Base-by-base conservation (phyloP, 2,888 invertebrate species). In the Erannis defoliaria region DNA sequence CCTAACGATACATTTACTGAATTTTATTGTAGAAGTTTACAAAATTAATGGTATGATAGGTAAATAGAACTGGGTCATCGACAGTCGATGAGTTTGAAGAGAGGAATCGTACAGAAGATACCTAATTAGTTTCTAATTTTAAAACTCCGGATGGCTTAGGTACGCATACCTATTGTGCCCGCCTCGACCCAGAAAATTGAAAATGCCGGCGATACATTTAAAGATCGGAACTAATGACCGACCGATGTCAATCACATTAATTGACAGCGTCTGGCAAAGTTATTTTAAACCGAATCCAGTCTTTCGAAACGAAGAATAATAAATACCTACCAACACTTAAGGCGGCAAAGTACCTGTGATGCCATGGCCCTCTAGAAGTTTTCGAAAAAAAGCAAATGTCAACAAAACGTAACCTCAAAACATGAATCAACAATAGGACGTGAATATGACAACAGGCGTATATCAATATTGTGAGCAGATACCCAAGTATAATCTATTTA, bases 211-310 rank as follows among this genome's bases (percentile, higher is more conserved):
- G 71, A 70, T 51, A 58, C 50, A 46, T 71, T 57, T 18, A 46
- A 66, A 67, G 58, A 63, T 48, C 23, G 53, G 37, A 55, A 75
- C 81, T 90, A 91, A 91, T 88, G 90, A 90, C 88, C 86, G 77
- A 82, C 78, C 80, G 81, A 77, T 89, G 90, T 91, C 91, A 90
- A 91, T 91, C 91, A 90, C 86, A 85, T 81, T 91, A 90, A 92
- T 91, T 91, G 91, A 90, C 91, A 88, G 86, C 76, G 80, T 81
- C 85, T 81, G 84, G 79, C 69, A 48, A 70, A 51, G 66, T 61
- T 68, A 71, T 68, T 68, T 71, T 67, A 49, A 62, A 68, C 55
- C n/a, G 37, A 59, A 66, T 55, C 63, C 73, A 77, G 80, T 84
- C 82, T 85, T 84, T 77, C 55, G 80, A 78, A 67, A 55, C 55